Conservation (phyloP, 2,113 vertebrate species). For the Siniperca knerii region DNA sequence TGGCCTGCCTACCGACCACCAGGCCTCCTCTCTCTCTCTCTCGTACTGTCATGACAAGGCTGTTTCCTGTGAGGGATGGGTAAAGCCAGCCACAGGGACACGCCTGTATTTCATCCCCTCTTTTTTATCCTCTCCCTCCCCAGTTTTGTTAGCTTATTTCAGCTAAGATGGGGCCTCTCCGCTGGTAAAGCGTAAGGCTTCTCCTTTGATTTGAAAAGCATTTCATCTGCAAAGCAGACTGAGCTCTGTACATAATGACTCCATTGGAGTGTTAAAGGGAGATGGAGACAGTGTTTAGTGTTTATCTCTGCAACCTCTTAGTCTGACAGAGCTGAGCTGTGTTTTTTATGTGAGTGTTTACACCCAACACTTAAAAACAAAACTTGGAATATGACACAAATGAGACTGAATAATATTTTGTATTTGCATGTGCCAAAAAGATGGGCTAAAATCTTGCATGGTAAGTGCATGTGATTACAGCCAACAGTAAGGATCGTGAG, state of each 20-base stretch:
- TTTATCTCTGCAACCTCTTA: conserved; percentile 43
- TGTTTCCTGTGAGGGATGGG: conserved; percentile 70
- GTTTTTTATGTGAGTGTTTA: conserved; percentile 20
- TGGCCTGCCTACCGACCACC: conserved; percentile 29
- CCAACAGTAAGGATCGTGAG: not conserved
- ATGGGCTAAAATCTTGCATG: not conserved
- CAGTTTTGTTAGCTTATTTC: conserved; percentile 62
- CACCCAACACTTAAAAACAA: conserved; percentile 31
- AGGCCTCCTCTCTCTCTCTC: not conserved
- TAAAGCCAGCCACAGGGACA: conserved; percentile 54
- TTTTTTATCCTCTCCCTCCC: conserved; percentile 28
- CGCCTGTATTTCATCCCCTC: conserved; percentile 63
- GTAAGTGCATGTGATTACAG: not conserved
- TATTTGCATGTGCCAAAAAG: not conserved
- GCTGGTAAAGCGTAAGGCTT: conserved; percentile 33
- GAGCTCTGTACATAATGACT: conserved; percentile 60
- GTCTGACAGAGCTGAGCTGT: conserved; percentile 41
- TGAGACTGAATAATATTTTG: conserved; percentile 33
- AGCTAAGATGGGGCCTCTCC: conserved; percentile 38
- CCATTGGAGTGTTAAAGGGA: conserved; percentile 50
- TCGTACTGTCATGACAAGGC: conserved; percentile 63
- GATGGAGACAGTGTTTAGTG: conserved; percentile 56
- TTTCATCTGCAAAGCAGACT: conserved; percentile 68
- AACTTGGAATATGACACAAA: conserved; percentile 19
- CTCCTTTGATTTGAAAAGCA: conserved; percentile 62